Conservation (phyloP, 1,140 invertebrate species). For the Venustaconcha ellipsiformis region DNA sequence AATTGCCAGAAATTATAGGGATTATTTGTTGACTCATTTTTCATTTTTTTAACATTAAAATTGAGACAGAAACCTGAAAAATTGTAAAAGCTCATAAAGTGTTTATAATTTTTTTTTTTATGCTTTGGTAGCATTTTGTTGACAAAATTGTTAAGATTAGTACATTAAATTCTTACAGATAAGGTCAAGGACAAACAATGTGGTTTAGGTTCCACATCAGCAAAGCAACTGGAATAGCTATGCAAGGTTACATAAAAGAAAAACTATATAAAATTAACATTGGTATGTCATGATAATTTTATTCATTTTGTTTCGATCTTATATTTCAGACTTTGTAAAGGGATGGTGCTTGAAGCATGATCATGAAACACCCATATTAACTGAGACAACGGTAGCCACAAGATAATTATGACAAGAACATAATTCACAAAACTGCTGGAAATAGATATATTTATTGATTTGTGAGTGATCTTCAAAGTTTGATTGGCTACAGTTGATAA, state of each 20-base stretch:
- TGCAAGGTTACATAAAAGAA: no score
- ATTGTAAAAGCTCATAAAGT: slow-evolving; percentile 98
- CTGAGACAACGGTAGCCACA: no score
- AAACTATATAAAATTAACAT: no score
- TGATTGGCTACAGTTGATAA: slow-evolving; percentile 68
- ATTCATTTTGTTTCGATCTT: no score
- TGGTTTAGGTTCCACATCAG: no score
- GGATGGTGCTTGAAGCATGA: no score
- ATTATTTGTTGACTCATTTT: slow-evolving; percentile 93
- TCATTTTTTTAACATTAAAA: slow-evolving; percentile 94
- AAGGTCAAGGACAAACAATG: no score
- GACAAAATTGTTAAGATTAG: slow-evolving; percentile 98
- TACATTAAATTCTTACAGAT: slow-evolving; percentile 99
- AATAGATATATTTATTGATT: slow-evolving; percentile 99
- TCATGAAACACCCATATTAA: no score
- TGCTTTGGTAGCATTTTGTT: slow-evolving; percentile 95
- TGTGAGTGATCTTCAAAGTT: slow-evolving; percentile 92
- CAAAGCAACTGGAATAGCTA: no score
- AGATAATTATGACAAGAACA: slow-evolving; percentile 89
- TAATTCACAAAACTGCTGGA: slow-evolving; percentile 92
- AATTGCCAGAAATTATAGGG: slow-evolving; percentile 64
- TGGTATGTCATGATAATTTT: no score
- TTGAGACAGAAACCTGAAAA: slow-evolving; percentile 94
- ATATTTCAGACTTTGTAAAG: no score
- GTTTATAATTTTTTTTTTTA: slow-evolving; percentile 98